These are phyloP conservation scores for Spilosoma lubricipeda DNA, from an alignment of 2,888 invertebrate species.

Conservation along the genomic window DNA sequence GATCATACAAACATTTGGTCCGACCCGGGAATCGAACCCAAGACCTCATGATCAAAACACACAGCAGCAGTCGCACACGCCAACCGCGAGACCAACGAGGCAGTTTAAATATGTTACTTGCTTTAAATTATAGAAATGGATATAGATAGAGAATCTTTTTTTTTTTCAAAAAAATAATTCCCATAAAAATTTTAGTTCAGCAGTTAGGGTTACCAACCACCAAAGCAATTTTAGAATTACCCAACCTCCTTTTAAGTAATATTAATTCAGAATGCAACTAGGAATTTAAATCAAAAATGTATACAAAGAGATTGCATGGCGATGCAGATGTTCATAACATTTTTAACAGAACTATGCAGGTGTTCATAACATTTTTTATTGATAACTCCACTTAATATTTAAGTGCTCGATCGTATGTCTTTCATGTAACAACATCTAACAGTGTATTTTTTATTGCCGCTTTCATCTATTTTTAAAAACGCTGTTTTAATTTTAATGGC, in stretches of 20 bases:
- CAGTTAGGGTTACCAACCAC: too few species aligned
- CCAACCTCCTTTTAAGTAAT: neutral
- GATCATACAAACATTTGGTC: too few species aligned
- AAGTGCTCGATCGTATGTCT: neutral
- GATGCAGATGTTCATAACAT: neutral
- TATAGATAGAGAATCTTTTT: too few species aligned
- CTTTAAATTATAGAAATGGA: too few species aligned
- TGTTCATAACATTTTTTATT: neutral
- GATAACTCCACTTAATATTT: conserved; percentile 3
- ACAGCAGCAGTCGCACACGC: too few species aligned
- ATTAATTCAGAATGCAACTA: neutral
- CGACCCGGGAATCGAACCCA: too few species aligned
- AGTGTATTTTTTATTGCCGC: neutral
- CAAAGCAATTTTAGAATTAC: neutral
- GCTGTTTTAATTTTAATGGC: neutral
- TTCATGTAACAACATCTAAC: conserved; percentile 1
- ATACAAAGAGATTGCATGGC: neutral
- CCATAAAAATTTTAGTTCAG: neutral
- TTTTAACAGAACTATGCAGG: neutral
- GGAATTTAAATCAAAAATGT: neutral
- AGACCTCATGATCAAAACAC: too few species aligned
- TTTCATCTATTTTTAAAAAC: neutral
- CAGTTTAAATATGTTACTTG: too few species aligned
- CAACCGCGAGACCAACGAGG: too few species aligned
- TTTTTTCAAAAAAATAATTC: too few species aligned